A percentile compares a stretch with the other conserved stretches of the same genome.
These are phyloP conservation scores for Hemiscyllium ocellatum DNA, from an alignment of 2,113 vertebrate genomes.

Conservation along the genomic window DNA sequence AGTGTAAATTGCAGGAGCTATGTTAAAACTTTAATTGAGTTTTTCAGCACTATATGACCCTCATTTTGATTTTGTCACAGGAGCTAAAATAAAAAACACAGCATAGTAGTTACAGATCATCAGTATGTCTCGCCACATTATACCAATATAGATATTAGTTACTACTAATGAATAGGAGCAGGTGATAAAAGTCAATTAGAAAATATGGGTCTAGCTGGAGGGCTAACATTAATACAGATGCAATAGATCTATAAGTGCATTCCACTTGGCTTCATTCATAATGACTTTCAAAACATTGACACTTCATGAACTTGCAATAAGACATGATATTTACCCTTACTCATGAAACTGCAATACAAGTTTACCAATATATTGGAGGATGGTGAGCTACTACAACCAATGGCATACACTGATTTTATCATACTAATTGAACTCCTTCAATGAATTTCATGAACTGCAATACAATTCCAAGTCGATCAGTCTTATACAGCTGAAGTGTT, in stretches of 20 bases:
- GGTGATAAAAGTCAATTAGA: neutral
- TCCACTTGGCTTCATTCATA: neutral
- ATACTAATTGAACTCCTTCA: neutral
- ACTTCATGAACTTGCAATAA: neutral
- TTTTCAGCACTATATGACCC: too few relatives aligned
- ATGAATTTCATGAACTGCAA: conserved; percentile 7
- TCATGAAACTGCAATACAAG: neutral
- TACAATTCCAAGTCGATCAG: neutral
- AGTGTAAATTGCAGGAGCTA: too few relatives aligned
- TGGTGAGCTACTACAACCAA: neutral
- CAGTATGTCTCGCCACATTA: too few relatives aligned
- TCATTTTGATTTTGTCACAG: too few relatives aligned
- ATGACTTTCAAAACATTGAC: neutral
- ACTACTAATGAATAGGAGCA: neutral
- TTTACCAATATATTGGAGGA: neutral
- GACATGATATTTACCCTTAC: neutral
- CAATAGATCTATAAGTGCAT: neutral
- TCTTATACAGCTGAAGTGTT: neutral
- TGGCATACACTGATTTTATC: neutral
- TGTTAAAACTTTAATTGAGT: too few relatives aligned
- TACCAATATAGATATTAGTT: neutral
- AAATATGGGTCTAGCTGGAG: neutral
- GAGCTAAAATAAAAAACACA: too few relatives aligned
- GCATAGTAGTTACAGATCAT: too few relatives aligned
- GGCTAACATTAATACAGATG: neutral